These are phyloP conservation scores for Mechanitis mazaeus DNA, from an alignment of 2,888 invertebrate species.

Conservation along the genomic window DNA sequence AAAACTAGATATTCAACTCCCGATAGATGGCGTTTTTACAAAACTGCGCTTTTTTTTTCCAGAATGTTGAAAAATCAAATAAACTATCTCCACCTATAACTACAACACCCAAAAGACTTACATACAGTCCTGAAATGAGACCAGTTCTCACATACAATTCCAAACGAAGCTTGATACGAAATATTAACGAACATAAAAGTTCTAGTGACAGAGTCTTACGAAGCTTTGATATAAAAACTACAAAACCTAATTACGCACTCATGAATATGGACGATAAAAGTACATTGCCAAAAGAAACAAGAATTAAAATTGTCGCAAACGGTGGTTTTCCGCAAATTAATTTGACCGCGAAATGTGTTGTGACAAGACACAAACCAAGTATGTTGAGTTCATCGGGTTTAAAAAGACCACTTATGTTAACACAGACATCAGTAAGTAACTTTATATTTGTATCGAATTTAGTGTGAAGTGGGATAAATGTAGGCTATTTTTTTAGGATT, in stretches of 20 bases:
- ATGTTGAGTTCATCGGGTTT: conserved; percentile 24
- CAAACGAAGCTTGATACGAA: conserved; percentile 26
- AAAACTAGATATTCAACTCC: too few relatives aligned
- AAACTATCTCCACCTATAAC: conserved; percentile 47
- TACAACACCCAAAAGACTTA: conserved; percentile 42
- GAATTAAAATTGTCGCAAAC: conserved; percentile 27
- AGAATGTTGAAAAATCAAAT: conserved; percentile 46
- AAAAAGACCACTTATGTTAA: conserved; percentile 14
- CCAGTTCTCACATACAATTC: conserved; percentile 30
- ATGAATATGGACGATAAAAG: conserved; percentile 25
- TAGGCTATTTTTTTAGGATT: conserved; percentile 12
- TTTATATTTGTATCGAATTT: background rate
- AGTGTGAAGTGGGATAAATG: background rate
- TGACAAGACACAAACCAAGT: conserved; percentile 28
- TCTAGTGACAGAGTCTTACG: conserved; percentile 49
- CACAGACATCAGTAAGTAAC: conserved; percentile 16
- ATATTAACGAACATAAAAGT: conserved; percentile 15
- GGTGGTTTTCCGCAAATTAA: conserved; percentile 25
- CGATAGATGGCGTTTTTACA: too few relatives aligned
- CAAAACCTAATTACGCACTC: conserved; percentile 34
- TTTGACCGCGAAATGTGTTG: conserved; percentile 28
- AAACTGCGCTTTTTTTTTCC: conserved; percentile 21
- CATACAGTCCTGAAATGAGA: conserved; percentile 36
- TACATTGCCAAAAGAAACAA: conserved; percentile 24
- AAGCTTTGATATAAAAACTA: conserved; percentile 41